Base-by-base conservation (phyloP, 2,113 vertebrate genomes). In the Cinclus cinclus region DNA sequence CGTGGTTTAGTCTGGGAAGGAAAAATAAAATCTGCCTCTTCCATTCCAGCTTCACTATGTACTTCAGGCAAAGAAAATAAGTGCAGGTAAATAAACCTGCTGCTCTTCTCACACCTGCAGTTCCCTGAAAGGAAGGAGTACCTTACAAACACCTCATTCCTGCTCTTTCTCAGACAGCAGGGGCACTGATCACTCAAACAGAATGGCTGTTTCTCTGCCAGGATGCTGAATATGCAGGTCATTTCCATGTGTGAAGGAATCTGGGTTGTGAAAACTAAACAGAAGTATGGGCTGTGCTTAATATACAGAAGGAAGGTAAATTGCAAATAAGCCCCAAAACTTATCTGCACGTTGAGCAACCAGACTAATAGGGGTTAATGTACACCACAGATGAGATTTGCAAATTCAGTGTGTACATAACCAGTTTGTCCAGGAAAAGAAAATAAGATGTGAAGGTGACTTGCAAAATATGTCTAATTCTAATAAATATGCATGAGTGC, bases 381-480 rank as follows among this genome's bases (percentile, higher is more conserved):
- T 49, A 35, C 1, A 5, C 60, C 86, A 83, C 37, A 91, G 60
- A 95, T 94, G 94, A 96, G 86, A 91, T 94, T 95, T 97, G 94
- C 91, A 95, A 95, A 94, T 95, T 82, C 20, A 47, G 3, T 76
- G 39, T 85, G 52, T 74, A 27, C n/a, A 18, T n/a, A 88, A 96
- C 96, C 92, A 87, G 94, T 95, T 95, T 91, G 90, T 95, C 96
- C 91, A 94, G 94, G 87, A 90, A 87, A 94, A 90, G 62, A 91
- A 96, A 89, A 53, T 27, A 77, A 87, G 87, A 71, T 94, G 56
- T 90, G 92, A 96, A 96, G 95, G 93, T 97, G 97, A 96, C 94
- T 97, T 96, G 96, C 91, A 94, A 94, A 97, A 83, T 92, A 95
- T 35, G 69, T 80, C 75, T 91, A 89, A 81, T 64, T 56, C 69